A percentile compares a stretch with the other conserved stretches of the same genome.
phyloP scores from a whole-genome alignment of 1,140 invertebrate genomes.

The Dreissena rostriformis region DNA sequence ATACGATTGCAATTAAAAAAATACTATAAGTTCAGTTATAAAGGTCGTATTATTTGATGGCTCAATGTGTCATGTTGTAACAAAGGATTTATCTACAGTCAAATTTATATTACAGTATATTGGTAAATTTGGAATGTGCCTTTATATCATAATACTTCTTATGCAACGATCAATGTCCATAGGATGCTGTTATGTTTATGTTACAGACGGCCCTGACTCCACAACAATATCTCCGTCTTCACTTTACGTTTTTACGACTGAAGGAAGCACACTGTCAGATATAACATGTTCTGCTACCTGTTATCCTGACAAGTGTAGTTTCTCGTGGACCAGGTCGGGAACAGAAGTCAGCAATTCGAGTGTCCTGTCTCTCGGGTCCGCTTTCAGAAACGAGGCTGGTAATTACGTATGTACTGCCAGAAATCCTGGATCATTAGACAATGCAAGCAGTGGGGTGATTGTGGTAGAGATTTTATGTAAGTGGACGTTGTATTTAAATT shows the following conservation, averaged over 20 bases:
- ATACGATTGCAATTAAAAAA: no score
- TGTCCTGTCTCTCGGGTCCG: not conserved
- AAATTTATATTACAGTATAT: no score
- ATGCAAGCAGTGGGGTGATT: no score
- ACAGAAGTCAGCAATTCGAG: not conserved
- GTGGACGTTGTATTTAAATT: no score
- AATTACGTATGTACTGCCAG: not conserved
- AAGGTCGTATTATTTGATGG: no score
- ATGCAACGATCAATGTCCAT: no score
- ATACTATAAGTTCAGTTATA: no score
- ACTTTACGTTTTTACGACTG: not conserved
- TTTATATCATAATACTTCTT: no score
- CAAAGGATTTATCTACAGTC: no score
- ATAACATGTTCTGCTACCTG: conserved; percentile 3
- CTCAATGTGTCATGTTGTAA: no score
- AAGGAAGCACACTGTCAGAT: not conserved
- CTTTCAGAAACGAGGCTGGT: not conserved
- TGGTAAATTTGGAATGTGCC: no score
- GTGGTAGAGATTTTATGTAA: no score
- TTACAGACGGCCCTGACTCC: not conserved
- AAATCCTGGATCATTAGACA: not conserved
- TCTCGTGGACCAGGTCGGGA: not conserved
- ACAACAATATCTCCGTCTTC: not conserved
- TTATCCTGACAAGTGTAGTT: not conserved
- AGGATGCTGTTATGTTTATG: not conserved